These are phyloP conservation scores for Cephus sareptanus DNA, from an alignment of 2,888 invertebrate genomes.

Conservation along the genomic window DNA sequence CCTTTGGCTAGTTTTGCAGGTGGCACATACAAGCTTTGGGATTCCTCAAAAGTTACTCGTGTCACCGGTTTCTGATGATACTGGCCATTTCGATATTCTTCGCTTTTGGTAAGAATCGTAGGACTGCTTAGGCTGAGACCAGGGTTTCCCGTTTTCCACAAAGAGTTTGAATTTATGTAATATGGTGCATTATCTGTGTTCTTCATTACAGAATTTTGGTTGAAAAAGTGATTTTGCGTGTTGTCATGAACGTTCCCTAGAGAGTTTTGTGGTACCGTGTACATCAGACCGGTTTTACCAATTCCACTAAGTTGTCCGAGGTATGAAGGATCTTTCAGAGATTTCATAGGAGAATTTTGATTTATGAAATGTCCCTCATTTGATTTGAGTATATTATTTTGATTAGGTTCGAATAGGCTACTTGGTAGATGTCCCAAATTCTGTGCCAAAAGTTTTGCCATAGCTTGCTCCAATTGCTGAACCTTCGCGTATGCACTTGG, in stretches of 20 bases:
- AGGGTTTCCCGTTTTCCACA: background rate
- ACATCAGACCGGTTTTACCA: constrained; percentile 52
- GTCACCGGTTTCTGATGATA: constrained; percentile 44
- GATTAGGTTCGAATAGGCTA: constrained; percentile 21
- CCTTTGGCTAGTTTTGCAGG: constrained; percentile 35
- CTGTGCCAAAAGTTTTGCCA: constrained; percentile 52
- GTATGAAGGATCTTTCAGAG: background rate
- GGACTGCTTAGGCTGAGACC: constrained; percentile 9
- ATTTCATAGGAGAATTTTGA: constrained; percentile 25
- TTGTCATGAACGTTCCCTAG: background rate
- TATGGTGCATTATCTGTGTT: background rate
- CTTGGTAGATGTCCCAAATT: constrained; percentile 33
- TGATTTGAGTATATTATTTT: constrained; percentile 23
- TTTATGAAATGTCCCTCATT: constrained; percentile 13
- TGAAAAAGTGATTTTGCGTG: background rate
- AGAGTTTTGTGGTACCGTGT: constrained; percentile 17
- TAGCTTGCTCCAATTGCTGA: constrained; percentile 54
- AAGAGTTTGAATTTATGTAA: background rate
- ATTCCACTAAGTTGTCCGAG: constrained; percentile 29
- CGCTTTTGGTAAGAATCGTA: constrained; percentile 24
- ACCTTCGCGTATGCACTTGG: constrained; percentile 44
- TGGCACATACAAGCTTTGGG: constrained; percentile 46
- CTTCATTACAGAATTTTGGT: background rate
- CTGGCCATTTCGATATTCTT: constrained; percentile 36
- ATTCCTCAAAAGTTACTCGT: constrained; percentile 41